phyloP scores from a whole-genome alignment of 2,888 invertebrate species.

The Dorcus hopei region DNA sequence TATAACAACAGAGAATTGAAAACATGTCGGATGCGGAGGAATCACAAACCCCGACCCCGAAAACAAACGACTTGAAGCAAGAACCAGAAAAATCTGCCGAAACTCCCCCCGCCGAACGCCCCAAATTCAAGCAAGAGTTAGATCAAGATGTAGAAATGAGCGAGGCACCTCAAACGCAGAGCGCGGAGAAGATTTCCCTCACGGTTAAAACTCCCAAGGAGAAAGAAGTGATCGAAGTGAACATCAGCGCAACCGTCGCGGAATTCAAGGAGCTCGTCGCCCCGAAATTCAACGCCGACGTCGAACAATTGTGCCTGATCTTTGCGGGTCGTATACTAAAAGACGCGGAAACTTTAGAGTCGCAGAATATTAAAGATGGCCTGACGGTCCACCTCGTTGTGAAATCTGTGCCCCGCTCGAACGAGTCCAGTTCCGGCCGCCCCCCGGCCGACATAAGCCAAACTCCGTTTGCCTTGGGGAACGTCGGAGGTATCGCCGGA shows the following conservation, averaged over 20 bases:
- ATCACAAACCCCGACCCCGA: no score
- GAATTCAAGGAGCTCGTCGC: conserved; percentile 85
- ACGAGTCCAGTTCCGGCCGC: conserved; percentile 36
- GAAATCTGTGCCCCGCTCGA: conserved; percentile 64
- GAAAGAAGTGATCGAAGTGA: conserved; percentile 83
- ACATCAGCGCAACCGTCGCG: conserved; percentile 80
- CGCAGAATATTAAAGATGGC: conserved; percentile 92
- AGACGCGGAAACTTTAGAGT: conserved; percentile 82
- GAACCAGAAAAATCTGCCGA: no score
- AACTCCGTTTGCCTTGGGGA: conserved; percentile 34
- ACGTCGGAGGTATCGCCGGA: conserved; percentile 69
- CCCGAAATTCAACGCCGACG: conserved; percentile 77
- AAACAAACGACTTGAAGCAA: no score
- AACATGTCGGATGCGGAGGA: no score
- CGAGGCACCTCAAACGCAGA: conserved; percentile 9
- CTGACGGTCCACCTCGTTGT: conserved; percentile 93
- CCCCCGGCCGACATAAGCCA: conserved; percentile 33
- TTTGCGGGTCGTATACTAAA: conserved; percentile 99
- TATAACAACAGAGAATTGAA: no score
- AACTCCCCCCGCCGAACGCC: no score
- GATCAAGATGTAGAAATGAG: no score
- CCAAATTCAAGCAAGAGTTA: no score
- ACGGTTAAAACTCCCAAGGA: conserved; percentile 95
- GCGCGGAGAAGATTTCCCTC: conserved; percentile 66
- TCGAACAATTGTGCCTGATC: conserved; percentile 90